Percentiles rank a stretch among this genome's conserved stretches.
Conservation (phyloP, 2,888 invertebrate genomes). For the Pristionchus arcanus region DNA sequence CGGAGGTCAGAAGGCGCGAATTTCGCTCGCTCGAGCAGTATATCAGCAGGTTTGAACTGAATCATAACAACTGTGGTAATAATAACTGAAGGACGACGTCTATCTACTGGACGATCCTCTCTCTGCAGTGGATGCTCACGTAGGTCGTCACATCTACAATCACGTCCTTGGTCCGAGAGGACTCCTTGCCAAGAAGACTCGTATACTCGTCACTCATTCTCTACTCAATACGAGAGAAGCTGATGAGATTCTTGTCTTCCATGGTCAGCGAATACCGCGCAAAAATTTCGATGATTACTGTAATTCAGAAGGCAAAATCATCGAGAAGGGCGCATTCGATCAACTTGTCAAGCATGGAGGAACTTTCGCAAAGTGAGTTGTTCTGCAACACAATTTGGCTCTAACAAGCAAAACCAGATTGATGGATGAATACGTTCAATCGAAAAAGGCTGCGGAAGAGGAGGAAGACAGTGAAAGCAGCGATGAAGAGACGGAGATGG, state of each 20-base stretch:
- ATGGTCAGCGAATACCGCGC: conserved; percentile 76
- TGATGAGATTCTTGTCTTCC: conserved; percentile 92
- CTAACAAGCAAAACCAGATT: background rate
- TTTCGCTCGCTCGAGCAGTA: conserved; percentile 82
- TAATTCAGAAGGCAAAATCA: conserved; percentile 82
- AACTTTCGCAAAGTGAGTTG: conserved; percentile 69
- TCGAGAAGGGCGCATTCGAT: conserved; percentile 92
- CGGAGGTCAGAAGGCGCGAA: conserved; percentile 93
- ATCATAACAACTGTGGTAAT: background rate
- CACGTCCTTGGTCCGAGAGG: conserved; percentile 87
- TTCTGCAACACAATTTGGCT: background rate
- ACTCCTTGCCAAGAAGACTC: conserved; percentile 84
- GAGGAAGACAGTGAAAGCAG: conserved; percentile 43
- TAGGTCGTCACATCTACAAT: conserved; percentile 96
- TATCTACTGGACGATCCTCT: conserved; percentile 96
- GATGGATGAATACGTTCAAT: conserved; percentile 77
- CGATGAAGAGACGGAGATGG: background rate
- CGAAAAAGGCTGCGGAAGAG: conserved; percentile 65
- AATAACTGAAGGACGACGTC: conserved; percentile 83
- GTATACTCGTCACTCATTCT: conserved; percentile 95
- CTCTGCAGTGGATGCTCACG: conserved; percentile 96
- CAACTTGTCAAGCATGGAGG: conserved; percentile 88
- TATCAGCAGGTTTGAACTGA: conserved; percentile 84
- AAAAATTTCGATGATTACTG: too few species aligned
- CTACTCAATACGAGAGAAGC: conserved; percentile 93